A percentile compares a stretch with the other conserved stretches of the same genome.
Conservation (phyloP, 2,888 invertebrate genomes). For the Plusia festucae region DNA sequence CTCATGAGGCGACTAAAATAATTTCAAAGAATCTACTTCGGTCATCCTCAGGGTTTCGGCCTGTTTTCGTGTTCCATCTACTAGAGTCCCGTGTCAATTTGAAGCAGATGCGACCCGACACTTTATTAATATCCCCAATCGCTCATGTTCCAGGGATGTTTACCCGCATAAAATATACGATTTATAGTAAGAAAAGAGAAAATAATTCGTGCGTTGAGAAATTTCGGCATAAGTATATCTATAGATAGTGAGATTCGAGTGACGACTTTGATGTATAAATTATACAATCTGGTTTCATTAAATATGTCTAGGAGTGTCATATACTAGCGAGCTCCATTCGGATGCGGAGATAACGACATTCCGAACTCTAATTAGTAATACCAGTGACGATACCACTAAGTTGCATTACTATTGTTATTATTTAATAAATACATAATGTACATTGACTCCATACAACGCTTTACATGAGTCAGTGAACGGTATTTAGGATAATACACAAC, state of each 20-base stretch:
- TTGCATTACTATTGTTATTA: conserved; percentile 11
- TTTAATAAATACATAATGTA: conserved; percentile 10
- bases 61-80: conserved; percentile 4
- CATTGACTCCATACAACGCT: neutral
- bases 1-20: neutral
- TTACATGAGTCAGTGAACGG: conserved; percentile 21
- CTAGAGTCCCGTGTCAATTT: conserved; percentile 2
- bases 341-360: neutral
- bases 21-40: neutral
- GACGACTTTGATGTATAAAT: neutral
- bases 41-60: neutral
- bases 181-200: neutral
- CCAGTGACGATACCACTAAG: conserved; percentile 5
- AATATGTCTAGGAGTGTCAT: neutral
- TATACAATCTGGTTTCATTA: neutral
- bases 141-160: neutral
- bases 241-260: neutral
- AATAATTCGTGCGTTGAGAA: neutral
- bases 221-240: neutral
- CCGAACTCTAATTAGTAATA: conserved; percentile 1
- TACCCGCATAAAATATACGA: neutral
- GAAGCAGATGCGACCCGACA: conserved; percentile 4
- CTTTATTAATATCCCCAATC: neutral
- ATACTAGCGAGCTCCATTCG: neutral
- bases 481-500: conserved; percentile 28